Conservation (phyloP, 2,888 invertebrate genomes). For the Atherix ibis region DNA sequence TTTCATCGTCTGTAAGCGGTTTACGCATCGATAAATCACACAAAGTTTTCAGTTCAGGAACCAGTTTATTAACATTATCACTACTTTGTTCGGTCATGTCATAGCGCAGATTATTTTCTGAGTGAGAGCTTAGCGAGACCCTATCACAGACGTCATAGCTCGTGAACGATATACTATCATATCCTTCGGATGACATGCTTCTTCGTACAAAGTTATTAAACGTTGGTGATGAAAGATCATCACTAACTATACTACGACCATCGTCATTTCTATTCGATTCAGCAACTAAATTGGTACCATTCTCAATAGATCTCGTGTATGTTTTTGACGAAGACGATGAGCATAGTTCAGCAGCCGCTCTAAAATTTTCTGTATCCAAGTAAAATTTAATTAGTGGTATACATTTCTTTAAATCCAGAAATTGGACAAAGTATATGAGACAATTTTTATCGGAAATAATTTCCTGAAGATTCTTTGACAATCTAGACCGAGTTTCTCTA, state of each 20-base stretch:
- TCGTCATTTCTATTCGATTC: slow-evolving; percentile 7
- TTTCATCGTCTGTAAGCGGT: slow-evolving; percentile 32
- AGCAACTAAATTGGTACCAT: slow-evolving; percentile 7
- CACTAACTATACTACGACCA: slow-evolving; percentile 5
- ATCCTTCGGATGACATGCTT: slow-evolving; percentile 7
- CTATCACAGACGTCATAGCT: slow-evolving; percentile 11
- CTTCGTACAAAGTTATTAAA: slow-evolving; percentile 2
- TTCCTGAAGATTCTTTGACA: slow-evolving; percentile 60
- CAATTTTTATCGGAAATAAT: slow-evolving; percentile 64
- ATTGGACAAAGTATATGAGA: slow-evolving; percentile 70
- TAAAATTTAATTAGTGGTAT: slow-evolving; percentile 54
- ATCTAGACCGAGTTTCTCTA: slow-evolving; percentile 31
- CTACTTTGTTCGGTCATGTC: slow-evolving; percentile 4
- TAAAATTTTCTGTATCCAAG: slow-evolving; percentile 58
- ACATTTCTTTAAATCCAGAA: slow-evolving; percentile 60
- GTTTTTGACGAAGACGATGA: slow-evolving; percentile 1
- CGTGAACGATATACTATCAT: slow-evolving; percentile 9
- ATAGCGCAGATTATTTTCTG: slow-evolving; percentile 10
- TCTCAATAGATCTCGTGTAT: slow-evolving; percentile 6
- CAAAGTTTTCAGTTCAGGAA: slow-evolving; percentile 28
- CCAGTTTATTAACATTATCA: slow-evolving; percentile 15
- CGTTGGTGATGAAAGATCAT: slow-evolving; percentile 3
- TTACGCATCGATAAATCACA: slow-evolving; percentile 30
- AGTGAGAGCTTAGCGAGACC: slow-evolving; percentile 10
- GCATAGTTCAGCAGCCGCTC: slow-evolving; percentile 25